These are phyloP conservation scores for Molanna angustata DNA, from an alignment of 2,888 invertebrate species.

Conservation along the genomic window DNA sequence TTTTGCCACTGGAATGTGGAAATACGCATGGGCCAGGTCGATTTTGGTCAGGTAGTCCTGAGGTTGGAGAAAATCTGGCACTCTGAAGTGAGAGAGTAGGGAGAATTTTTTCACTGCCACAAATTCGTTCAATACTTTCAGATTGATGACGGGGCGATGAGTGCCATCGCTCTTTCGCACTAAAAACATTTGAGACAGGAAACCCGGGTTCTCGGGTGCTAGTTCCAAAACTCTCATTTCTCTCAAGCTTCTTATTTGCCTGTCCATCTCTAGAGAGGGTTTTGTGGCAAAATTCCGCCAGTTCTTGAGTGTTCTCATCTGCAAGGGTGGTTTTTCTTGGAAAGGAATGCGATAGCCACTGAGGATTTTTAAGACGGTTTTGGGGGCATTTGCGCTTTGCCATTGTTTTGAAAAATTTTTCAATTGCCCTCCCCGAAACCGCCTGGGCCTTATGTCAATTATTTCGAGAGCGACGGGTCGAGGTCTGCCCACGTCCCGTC, in stretches of 20 bases:
- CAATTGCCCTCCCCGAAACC: too few relatives aligned
- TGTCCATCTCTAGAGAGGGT: conserved; percentile 3
- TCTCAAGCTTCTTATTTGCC: background rate
- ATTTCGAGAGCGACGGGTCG: too few relatives aligned
- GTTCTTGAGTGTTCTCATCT: too few relatives aligned
- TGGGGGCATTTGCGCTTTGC: too few relatives aligned
- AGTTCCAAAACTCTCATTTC: background rate
- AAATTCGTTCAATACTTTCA: conserved; percentile 37
- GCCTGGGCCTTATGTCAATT: too few relatives aligned
- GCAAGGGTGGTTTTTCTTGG: too few relatives aligned
- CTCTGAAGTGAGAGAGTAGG: conserved; percentile 35
- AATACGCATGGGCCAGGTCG: conserved; percentile 20
- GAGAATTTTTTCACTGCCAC: conserved; percentile 39
- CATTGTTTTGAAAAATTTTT: too few relatives aligned
- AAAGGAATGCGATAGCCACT: too few relatives aligned
- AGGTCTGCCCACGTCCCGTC: conserved; percentile 1
- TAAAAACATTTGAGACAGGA: conserved; percentile 8
- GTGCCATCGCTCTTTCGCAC: background rate
- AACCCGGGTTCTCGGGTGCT: background rate
- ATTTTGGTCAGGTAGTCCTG: conserved; percentile 33
- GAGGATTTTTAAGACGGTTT: too few relatives aligned
- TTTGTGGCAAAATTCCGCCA: background rate
- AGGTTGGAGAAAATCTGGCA: conserved; percentile 30
- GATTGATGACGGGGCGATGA: conserved; percentile 41
- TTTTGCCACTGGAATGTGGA: background rate